Base-by-base conservation (phyloP, 2,888 invertebrate genomes). In the Barypeithes pellucidus region DNA sequence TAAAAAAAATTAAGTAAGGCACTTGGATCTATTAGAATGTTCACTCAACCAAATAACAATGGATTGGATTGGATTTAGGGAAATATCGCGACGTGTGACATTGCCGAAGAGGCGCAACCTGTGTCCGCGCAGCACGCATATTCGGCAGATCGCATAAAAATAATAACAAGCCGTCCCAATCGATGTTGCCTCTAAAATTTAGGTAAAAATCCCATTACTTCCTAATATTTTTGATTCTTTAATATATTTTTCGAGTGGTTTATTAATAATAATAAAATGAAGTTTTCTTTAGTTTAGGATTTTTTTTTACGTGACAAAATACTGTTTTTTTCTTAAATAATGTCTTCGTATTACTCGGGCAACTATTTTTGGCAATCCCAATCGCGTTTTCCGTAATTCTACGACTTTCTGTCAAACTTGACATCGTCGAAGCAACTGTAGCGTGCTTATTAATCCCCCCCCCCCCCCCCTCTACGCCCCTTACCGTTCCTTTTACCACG, bases 61-160 rank as follows among this genome's bases (percentile, higher is more conserved):
- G n/a, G n/a, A n/a, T n/a, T n/a, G n/a, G n/a, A n/a, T n/a, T n/a
- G 0, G 9, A 11, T 16, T 47, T 16, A 3, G 29, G 29, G 16
- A 62, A 45, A 45, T 4, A 8, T 1, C 3, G 47, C 29, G 29
- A 45, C 16, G 33, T 62, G 24, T 57, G 68, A 60, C 65, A 72
- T 68, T 72, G 54, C 20, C n/a, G 24, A 65, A 61, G 22, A 60
- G 71, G 67, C 52, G 70, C 45, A 45, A 16, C 57, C 20, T 36
- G 12, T 29, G 61, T 57, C 16, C 66, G 75, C 72, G 75, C 75
- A 75, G 69, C 75, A 75, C 60, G 72, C 72, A 75, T 68, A 47
- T 33, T 67, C 29, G 29, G 29, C 5, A 50, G 22, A 50, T 14
- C 54, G 20, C 22, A 20, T 33, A 54, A 29, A 39, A 43, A 67